These are phyloP conservation scores for Amphibalanus amphitrite DNA, from an alignment of 1,140 invertebrate species.

Conservation along the genomic window DNA sequence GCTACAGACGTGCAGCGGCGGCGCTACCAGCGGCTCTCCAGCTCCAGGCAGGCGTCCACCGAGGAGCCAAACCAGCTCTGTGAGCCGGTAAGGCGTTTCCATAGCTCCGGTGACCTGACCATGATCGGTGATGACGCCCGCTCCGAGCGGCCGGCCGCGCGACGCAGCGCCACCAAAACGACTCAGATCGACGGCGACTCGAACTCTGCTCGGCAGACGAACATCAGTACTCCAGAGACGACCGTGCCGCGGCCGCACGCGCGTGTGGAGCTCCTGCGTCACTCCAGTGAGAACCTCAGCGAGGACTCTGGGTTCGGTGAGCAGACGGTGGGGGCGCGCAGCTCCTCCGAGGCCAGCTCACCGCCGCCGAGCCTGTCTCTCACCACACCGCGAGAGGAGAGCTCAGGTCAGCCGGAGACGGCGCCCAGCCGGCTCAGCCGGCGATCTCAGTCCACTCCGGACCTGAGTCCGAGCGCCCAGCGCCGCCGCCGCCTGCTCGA, in stretches of 20 bases:
- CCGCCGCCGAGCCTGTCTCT: neutral
- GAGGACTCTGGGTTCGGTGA: constrained; percentile 15
- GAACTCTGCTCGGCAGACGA: too few relatives aligned
- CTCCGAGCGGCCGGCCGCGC: too few relatives aligned
- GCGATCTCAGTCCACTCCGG: neutral
- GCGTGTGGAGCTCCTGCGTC: neutral
- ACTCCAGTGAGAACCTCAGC: constrained; percentile 14
- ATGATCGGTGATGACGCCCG: neutral
- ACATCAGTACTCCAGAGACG: neutral
- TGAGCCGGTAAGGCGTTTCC: neutral
- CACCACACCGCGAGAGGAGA: neutral
- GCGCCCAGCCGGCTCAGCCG: neutral
- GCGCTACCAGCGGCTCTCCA: too few relatives aligned
- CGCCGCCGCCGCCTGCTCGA: neutral
- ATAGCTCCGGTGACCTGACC: neutral
- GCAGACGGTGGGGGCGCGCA: neutral
- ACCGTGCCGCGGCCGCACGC: neutral
- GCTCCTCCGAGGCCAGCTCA: neutral
- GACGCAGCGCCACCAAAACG: neutral
- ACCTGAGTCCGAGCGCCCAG: neutral
- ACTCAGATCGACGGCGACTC: neutral
- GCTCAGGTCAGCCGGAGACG: too few relatives aligned
- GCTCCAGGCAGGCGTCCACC: too few relatives aligned
- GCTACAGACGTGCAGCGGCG: neutral
- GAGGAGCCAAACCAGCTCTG: too few relatives aligned